These are phyloP conservation scores for Adelphocoris suturalis DNA, from an alignment of 2,888 invertebrate genomes.

Conservation along the genomic window DNA sequence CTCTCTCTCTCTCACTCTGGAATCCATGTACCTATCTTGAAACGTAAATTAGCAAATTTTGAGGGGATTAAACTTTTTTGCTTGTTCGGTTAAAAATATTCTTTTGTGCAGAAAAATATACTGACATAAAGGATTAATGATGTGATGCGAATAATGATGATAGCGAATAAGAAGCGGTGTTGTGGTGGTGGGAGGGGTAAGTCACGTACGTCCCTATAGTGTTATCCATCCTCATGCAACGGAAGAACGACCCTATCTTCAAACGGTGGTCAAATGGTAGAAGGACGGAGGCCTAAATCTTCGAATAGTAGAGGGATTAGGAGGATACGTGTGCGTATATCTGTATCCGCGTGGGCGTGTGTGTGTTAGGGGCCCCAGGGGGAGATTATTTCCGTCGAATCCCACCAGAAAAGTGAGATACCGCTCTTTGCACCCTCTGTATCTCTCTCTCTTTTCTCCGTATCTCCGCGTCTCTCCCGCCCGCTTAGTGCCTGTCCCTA, in stretches of 20 bases:
- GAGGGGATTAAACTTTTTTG: no score
- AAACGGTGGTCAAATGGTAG: conserved; percentile 30
- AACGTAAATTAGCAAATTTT: no score
- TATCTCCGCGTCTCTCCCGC: not conserved
- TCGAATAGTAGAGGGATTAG: conserved; percentile 37
- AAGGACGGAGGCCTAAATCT: conserved; percentile 6
- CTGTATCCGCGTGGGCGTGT: not conserved
- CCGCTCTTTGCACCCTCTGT: not conserved
- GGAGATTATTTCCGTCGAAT: conserved; percentile 49
- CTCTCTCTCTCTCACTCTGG: no score
- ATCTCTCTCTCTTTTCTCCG: not conserved
- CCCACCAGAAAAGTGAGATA: conserved; percentile 62
- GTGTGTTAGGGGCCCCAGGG: not conserved
- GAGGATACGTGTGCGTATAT: not conserved
- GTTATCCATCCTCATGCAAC: conserved; percentile 49
- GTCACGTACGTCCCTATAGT: conserved; percentile 14
- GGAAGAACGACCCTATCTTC: conserved; percentile 49
- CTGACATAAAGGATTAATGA: no score
- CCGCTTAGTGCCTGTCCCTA: conserved; percentile 16
- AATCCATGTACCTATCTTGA: no score
- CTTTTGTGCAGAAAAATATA: no score
- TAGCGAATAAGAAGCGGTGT: no score
- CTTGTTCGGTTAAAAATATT: no score
- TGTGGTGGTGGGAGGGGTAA: no score
- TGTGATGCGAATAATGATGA: no score